phyloP scores from a whole-genome alignment of 2,797 vertebrate species.

The Garrulus glandarius region DNA sequence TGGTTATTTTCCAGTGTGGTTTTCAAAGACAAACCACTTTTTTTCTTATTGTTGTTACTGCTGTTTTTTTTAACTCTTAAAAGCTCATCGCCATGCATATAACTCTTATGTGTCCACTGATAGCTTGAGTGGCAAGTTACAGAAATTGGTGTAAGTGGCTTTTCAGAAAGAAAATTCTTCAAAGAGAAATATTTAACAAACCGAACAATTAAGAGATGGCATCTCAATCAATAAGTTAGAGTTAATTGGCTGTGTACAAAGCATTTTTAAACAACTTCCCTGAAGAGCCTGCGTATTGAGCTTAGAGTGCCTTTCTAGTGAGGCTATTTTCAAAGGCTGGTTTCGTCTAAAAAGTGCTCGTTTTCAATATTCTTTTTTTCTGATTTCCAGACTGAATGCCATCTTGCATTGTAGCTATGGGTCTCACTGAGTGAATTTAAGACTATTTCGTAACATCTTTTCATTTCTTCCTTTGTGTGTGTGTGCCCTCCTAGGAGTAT shows the following conservation, averaged over 20 bases:
- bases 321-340: not conserved
- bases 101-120: not conserved
- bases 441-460: not conserved
- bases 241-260: constrained; percentile 13
- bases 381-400: not conserved
- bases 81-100: not conserved
- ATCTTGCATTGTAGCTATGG: not conserved
- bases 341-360: not conserved
- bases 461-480: not conserved
- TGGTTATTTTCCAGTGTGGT: constrained; percentile 57
- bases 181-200: constrained; percentile 45
- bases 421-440: not conserved
- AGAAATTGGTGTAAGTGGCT: not conserved
- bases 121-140: not conserved
- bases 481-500: not conserved
- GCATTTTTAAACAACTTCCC: not conserved
- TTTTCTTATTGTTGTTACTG: not conserved
- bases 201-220: not conserved
- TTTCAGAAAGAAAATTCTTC: not conserved
- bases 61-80: not conserved
- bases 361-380: not conserved
- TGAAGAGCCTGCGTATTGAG: not conserved
- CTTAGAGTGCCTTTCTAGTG: not conserved
- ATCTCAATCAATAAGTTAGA: not conserved
- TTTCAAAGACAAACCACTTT: not conserved